Conservation (phyloP, 2,888 invertebrate species). For the Atrina japonica region DNA sequence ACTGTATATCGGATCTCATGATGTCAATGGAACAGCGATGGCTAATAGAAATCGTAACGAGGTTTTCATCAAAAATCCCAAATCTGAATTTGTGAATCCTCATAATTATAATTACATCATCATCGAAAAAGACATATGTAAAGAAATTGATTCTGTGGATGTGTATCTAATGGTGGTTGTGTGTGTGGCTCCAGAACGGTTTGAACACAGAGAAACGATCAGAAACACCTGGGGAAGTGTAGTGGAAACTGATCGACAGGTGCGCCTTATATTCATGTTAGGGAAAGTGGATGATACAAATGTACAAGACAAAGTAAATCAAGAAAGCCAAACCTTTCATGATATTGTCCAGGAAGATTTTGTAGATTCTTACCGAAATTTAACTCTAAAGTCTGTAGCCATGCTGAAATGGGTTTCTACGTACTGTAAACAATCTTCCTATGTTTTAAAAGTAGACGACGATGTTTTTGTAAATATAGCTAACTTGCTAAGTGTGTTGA, state of each 20-base stretch:
- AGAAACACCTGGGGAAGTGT: conserved; percentile 44
- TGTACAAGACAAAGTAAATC: conserved; percentile 22
- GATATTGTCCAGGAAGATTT: conserved; percentile 47
- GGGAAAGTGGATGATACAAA: conserved; percentile 17
- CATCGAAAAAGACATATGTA: conserved; percentile 1
- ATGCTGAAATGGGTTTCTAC: conserved; percentile 80
- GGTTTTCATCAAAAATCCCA: too few species aligned
- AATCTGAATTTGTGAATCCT: too few species aligned
- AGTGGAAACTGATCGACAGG: conserved; percentile 11
- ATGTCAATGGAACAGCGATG: too few species aligned
- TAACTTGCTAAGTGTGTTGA: conserved; percentile 31
- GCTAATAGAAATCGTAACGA: too few species aligned
- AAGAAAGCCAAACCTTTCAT: conserved; percentile 29
- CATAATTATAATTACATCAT: conserved; percentile 15
- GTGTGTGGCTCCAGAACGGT: conserved; percentile 32
- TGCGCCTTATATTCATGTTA: conserved; percentile 34
- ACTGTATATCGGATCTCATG: too few species aligned
- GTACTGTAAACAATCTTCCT: conserved; percentile 77
- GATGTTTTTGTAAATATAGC: conserved; percentile 72
- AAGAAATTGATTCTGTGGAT: background rate
- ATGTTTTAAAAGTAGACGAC: conserved; percentile 81
- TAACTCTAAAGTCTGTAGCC: conserved; percentile 81
- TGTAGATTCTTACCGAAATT: conserved; percentile 75
- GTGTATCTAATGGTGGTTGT: conserved; percentile 36
- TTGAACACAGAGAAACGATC: conserved; percentile 31